These are phyloP conservation scores for Holacanthella duospinosa DNA, from an alignment of 2,888 invertebrate genomes.

Conservation along the genomic window DNA sequence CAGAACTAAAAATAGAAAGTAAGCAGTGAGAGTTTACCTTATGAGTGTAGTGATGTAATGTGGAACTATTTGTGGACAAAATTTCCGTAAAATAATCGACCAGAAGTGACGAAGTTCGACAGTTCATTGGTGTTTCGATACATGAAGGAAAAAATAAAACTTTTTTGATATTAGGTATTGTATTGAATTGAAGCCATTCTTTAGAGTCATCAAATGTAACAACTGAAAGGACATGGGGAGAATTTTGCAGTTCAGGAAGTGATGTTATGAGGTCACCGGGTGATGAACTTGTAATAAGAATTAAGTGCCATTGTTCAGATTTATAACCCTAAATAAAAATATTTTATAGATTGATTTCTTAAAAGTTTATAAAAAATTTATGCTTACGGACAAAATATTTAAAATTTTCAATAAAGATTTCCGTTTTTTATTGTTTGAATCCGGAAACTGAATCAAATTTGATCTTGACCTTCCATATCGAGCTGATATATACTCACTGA, in stretches of 20 bases:
- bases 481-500: neutral
- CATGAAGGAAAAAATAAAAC: slow-evolving; percentile 23
- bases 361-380: neutral
- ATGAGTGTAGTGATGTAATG: neutral
- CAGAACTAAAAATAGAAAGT: no score
- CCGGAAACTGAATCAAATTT: neutral
- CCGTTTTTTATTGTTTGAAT: neutral
- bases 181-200: slow-evolving; percentile 28
- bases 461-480: neutral
- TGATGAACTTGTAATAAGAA: slow-evolving; percentile 9
- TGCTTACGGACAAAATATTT: neutral
- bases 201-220: slow-evolving; percentile 21
- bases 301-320: slow-evolving; percentile 11
- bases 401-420: slow-evolving; percentile 4
- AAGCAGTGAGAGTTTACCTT: neutral
- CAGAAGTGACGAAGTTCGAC: slow-evolving; percentile 14
- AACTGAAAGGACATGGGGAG: slow-evolving; percentile 17
- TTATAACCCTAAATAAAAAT: neutral
- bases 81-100: slow-evolving; percentile 16
- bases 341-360: neutral
- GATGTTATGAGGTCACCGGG: slow-evolving; percentile 8
- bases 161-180: slow-evolving; percentile 22
- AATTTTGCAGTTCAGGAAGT: slow-evolving; percentile 9
- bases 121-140: neutral
- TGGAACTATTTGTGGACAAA: neutral